Evolutionary conservation across 2,888 invertebrate species (phyloP), one percentile per base, ranked within the genome.

Genomic region (Abrostola tripartita): DNA sequence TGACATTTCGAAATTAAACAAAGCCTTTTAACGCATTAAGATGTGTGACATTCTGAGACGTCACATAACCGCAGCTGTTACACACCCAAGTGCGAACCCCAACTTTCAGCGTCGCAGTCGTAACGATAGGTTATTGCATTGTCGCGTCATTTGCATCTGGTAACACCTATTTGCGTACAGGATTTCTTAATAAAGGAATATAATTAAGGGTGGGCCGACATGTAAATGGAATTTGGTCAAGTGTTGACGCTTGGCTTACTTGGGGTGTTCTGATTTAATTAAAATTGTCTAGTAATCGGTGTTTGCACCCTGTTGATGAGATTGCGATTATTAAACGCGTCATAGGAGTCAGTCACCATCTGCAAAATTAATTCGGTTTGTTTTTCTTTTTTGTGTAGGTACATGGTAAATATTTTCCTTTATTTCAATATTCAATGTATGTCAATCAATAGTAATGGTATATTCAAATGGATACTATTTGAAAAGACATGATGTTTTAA

Each of bases 71-170:
- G 68, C 75, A 37, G 68, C 81, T 79, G 76, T 78, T 68, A n/a
- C 38, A 7, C 6, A 50, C 8, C 60, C 62, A 42, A 81, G 85
- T 85, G 85, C 81, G 87, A 79, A 77, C n/a, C 12, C 57, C 52
- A 68, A 63, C 59, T 69, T 76, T 74, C 67, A 14, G 51, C 61
- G 56, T 63, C 42, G 71, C 73, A 81, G 74, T 78, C 66, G 71
- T 77, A 68, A 77, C 78, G 74, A 87, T 85, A 89, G 86, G 89
- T 88, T 89, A 90, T 90, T 89, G 88, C 87, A 86, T 89, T 87
- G 84, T 85, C 78, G 74, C 79, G 82, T 83, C 88, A 89, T 91
- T 90, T 88, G 88, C 90, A 91, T 89, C 87, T 85, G 85, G 83
- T 87, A 86, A 81, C 82, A 85, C 80, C 82, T 85, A 83, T 85